Base-by-base conservation (phyloP, 1,140 invertebrate species). In the Drosophila nasuta region DNA sequence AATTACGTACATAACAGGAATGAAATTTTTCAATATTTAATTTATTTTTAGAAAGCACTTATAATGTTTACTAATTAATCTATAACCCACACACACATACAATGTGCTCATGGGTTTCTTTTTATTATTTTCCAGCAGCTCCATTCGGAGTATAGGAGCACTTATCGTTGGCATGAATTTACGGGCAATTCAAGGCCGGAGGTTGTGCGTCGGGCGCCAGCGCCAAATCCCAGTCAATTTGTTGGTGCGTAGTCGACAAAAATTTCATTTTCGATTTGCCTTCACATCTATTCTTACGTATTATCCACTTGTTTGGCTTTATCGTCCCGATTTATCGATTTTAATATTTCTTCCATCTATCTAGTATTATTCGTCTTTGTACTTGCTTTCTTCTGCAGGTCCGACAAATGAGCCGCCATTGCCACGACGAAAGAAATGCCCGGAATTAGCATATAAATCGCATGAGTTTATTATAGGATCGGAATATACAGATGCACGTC, bases 121-220 rank as follows among this genome's bases (percentile, higher is more conserved):
- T 49, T n/a, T 60, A 69, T 59, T 78, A 67, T 73, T n/a, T 93
- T 72, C 90, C 90, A 94, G 94, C 95, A 97, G 96, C 95, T 97
- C 94, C 96, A 97, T 94, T 97, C 96, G 88, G 97, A 97, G 93
- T 97, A 97, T 93, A 94, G 96, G 94, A 97, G 96, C 95, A 97
- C 97, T 79, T 97, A 97, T 95, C 95, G 96, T 95, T 97, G 97
- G 97, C 96, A 97, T 95, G 96, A 97, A 93, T 97, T 96, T 94
- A 96, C 96, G 67, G 95, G 95, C 54, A 93, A 95, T 92, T 94
- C 95, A 93, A 93, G 95, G 93, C 94, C 95, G 91, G 88, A 93
- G 93, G 93, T 94, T 93, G 92, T 93, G 89, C 94, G 93, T 92
- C 93, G 93, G 82, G 93, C 93, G 91, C 94, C 93, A 93, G 94